phyloP scores from a whole-genome alignment of 2,113 vertebrate species.

The Daphoenositta chrysoptera region DNA sequence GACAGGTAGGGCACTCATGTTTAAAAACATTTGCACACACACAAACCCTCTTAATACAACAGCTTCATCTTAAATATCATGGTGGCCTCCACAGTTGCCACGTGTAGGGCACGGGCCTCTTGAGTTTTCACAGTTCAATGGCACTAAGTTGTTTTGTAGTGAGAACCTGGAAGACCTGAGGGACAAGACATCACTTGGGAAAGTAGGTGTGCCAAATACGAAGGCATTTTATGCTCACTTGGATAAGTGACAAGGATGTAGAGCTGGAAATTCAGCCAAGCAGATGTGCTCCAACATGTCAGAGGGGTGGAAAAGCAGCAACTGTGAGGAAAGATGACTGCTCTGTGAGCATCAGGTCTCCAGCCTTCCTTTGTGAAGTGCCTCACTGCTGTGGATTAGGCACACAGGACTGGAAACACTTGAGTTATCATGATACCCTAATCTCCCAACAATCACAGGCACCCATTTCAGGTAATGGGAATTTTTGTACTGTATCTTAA shows the following conservation, averaged over 20 bases:
- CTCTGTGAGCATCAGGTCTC: not conserved
- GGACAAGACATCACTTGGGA: not conserved
- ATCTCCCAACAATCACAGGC: not conserved
- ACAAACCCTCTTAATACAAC: not conserved
- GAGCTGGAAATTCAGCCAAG: conserved; percentile 18
- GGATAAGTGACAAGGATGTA: not conserved
- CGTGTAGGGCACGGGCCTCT: not conserved
- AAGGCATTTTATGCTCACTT: conserved; percentile 26
- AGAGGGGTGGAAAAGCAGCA: not conserved
- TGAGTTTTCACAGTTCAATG: not conserved
- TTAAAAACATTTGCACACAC: not conserved
- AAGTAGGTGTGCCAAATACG: not conserved
- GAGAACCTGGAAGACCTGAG: conserved; percentile 8
- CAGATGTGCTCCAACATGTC: not conserved
- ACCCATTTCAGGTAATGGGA: not conserved
- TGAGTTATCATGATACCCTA: not conserved
- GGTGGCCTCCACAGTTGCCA: not conserved
- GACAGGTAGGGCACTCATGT: not conserved
- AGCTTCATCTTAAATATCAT: not conserved
- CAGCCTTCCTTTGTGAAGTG: not conserved
- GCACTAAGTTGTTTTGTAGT: not conserved
- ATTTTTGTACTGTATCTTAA: not conserved
- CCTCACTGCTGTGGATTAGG: not conserved
- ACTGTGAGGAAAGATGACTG: not conserved
- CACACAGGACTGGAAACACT: not conserved